A percentile compares a stretch with the other conserved stretches of the same genome.
Conservation (phyloP, 2,113 vertebrate species). For the Bombycilla garrulus region DNA sequence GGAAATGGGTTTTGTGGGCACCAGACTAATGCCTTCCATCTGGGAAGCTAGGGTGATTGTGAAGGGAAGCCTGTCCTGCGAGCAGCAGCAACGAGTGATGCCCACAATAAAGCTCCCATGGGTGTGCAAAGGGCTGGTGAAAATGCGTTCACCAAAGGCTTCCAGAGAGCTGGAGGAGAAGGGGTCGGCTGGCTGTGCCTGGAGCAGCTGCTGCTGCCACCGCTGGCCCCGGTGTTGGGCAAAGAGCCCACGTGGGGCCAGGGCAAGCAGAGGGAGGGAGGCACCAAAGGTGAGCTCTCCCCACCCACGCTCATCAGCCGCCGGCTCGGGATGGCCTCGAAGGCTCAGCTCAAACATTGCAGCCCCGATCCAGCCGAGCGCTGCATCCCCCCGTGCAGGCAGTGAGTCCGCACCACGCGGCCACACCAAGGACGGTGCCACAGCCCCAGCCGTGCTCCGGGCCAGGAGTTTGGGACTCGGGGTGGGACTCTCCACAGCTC, state of each 20-base stretch:
- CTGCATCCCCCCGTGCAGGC: background rate
- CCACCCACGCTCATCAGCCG: background rate
- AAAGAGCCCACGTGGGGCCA: background rate
- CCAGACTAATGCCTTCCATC: background rate
- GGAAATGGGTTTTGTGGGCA: background rate
- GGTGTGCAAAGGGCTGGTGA: background rate
- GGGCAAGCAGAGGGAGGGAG: background rate
- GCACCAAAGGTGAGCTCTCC: background rate
- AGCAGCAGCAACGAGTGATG: background rate
- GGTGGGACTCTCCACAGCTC: background rate
- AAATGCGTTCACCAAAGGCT: background rate
- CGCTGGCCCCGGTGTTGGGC: background rate
- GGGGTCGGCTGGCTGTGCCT: background rate
- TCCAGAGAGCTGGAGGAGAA: background rate
- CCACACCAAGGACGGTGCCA: accelerated
- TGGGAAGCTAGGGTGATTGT: background rate
- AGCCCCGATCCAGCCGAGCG: background rate
- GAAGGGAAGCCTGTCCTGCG: background rate
- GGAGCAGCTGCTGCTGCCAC: background rate
- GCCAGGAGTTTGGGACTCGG: too few relatives aligned
- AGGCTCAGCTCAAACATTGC: background rate
- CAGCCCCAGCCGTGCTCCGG: background rate
- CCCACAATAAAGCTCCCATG: accelerated
- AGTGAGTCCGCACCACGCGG: accelerated
- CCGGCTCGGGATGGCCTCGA: accelerated